Conservation (phyloP, 1,140 invertebrate genomes). For the Psilanteris sp. region DNA sequence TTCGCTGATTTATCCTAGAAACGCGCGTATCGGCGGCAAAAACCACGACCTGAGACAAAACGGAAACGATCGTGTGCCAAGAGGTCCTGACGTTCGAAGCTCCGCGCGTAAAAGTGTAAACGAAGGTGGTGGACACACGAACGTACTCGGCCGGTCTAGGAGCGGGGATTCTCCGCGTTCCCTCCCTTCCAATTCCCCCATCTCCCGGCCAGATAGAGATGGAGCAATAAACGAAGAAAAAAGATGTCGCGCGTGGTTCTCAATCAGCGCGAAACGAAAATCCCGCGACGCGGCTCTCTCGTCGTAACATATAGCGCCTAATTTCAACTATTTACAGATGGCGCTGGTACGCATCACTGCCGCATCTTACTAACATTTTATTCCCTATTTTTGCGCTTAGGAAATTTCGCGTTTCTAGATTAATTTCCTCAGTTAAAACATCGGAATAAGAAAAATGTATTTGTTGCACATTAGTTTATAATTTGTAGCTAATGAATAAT, state of each 20-base stretch:
- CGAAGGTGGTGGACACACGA: slow-evolving; percentile 70
- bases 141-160: slow-evolving; percentile 52
- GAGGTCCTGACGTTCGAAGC: slow-evolving; percentile 52
- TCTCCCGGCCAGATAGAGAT: slow-evolving; percentile 41
- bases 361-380: too few species aligned
- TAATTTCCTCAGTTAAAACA: too few species aligned
- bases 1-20: slow-evolving; percentile 50
- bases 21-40: slow-evolving; percentile 58
- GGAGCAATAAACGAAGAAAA: slow-evolving; percentile 55
- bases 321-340: slow-evolving; percentile 7
- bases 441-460: too few species aligned
- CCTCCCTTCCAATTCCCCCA: slow-evolving; percentile 35
- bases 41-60: slow-evolving; percentile 73
- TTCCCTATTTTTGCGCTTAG: too few species aligned
- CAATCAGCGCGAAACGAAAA: slow-evolving; percentile 47
- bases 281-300: slow-evolving; percentile 19
- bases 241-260: slow-evolving; percentile 67
- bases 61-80: slow-evolving; percentile 66
- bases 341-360: too few species aligned
- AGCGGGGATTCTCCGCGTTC: slow-evolving; percentile 51
- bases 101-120: slow-evolving; percentile 73
- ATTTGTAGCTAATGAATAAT: too few species aligned
- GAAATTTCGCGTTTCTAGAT: too few species aligned
- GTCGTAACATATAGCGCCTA: slow-evolving; percentile 7
- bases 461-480: too few species aligned